These are phyloP conservation scores for Halocynthia aurantium DNA, from an alignment of 23 tunicate species.

Conservation along the genomic window DNA sequence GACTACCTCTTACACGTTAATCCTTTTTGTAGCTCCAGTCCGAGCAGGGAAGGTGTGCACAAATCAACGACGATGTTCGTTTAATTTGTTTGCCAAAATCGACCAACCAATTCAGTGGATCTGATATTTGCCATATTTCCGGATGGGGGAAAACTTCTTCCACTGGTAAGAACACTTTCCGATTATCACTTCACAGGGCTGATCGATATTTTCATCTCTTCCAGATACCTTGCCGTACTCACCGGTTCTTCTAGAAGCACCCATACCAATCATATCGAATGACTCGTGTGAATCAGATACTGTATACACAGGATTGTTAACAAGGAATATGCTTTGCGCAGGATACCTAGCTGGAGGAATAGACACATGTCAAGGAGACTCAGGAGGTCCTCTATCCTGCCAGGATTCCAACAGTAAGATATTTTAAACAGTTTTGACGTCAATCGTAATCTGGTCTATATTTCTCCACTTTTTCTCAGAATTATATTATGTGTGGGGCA, in stretches of 20 bases:
- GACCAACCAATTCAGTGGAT: slow-evolving; percentile 28
- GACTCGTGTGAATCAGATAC: slow-evolving; percentile 29
- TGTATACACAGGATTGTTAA: slow-evolving; percentile 35
- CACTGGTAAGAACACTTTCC: slow-evolving; percentile 5
- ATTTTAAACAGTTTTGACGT: neutral
- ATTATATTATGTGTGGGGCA: slow-evolving; percentile 75
- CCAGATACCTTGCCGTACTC: slow-evolving; percentile 37
- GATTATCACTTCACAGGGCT: neutral
- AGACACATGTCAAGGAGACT: slow-evolving; percentile 91
- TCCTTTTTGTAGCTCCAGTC: slow-evolving; percentile 16
- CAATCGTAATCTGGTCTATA: neutral
- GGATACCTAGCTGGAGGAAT: slow-evolving; percentile 73
- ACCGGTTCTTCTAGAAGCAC: slow-evolving; percentile 46
- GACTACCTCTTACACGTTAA: neutral
- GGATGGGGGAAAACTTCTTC: slow-evolving; percentile 79
- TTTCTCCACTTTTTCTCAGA: slow-evolving; percentile 25
- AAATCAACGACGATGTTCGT: slow-evolving; percentile 30
- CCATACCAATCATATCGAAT: slow-evolving; percentile 36
- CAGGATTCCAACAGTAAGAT: slow-evolving; percentile 23
- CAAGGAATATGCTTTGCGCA: slow-evolving; percentile 76
- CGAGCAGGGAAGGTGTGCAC: slow-evolving; percentile 46
- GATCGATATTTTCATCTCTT: neutral
- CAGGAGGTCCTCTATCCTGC: slow-evolving; percentile 85
- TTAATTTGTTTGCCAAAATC: slow-evolving; percentile 57
- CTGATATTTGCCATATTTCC: slow-evolving; percentile 37